A percentile compares a stretch with the other conserved stretches of the same genome.
Conservation (phyloP, 2,797 vertebrate species). For the Pempheris klunzingeri region DNA sequence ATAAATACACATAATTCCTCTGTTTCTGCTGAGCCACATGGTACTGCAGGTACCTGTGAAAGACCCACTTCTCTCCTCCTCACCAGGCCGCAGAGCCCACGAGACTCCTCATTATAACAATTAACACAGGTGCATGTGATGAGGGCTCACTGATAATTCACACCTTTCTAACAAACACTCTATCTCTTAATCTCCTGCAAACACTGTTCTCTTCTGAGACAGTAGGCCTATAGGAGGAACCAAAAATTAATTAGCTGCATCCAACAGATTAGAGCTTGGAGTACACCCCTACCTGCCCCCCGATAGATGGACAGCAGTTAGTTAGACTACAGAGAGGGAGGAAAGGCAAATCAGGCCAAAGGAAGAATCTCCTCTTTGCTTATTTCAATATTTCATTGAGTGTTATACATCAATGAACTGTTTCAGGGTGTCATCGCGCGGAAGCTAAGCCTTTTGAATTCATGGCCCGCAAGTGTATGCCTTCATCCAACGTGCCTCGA, state of each 20-base stretch:
- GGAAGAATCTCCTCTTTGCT: constrained; percentile 52
- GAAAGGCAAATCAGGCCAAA: constrained; percentile 50
- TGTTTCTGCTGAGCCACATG: constrained; percentile 10
- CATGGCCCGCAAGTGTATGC: constrained; percentile 49
- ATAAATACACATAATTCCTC: neutral
- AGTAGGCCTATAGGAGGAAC: constrained; percentile 85
- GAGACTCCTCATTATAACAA: constrained; percentile 92
- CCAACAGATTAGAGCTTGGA: constrained; percentile 91
- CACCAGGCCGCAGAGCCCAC: constrained; percentile 84
- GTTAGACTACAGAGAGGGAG: constrained; percentile 68
- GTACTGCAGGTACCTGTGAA: constrained; percentile 47
- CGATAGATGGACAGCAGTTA: constrained; percentile 85
- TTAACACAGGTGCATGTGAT: constrained; percentile 92
- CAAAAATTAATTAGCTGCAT: constrained; percentile 95
- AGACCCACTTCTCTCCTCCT: constrained; percentile 75
- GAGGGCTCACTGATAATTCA: constrained; percentile 91
- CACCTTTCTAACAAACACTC: constrained; percentile 93
- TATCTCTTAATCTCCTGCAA: constrained; percentile 94
- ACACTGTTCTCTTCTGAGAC: constrained; percentile 92
- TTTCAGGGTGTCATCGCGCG: constrained; percentile 70
- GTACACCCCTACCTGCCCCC: constrained; percentile 54
- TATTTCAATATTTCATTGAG: constrained; percentile 80
- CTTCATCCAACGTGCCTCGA: constrained; percentile 65
- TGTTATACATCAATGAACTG: constrained; percentile 80
- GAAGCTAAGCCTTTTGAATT: constrained; percentile 73